Conservation (phyloP, 2,113 vertebrate genomes). For the Cyprinus carpio region DNA sequence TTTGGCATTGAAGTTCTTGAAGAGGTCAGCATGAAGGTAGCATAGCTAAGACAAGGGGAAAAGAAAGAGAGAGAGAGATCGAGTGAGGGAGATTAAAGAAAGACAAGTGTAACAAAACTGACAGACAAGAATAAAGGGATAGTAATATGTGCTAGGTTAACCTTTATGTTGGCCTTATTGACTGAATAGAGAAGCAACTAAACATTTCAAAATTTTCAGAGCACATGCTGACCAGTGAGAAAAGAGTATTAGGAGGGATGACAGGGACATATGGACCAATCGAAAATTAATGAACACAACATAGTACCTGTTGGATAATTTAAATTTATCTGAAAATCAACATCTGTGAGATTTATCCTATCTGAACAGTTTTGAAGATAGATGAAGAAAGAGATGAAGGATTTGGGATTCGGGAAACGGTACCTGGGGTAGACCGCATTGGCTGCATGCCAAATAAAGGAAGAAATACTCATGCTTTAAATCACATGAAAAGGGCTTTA, state of each 20-base stretch:
- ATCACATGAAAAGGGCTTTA: not conserved
- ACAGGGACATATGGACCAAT: not conserved
- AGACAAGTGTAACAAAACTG: not conserved
- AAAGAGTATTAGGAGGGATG: not conserved
- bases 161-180: not conserved
- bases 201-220: not conserved
- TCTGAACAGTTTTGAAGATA: not conserved
- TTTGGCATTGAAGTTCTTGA: conserved; percentile 79
- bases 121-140: not conserved
- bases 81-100: not conserved
- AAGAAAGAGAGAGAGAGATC: not conserved
- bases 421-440: conserved; percentile 55
- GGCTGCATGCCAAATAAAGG: conserved; percentile 59
- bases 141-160: not conserved
- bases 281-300: conserved; percentile 11
- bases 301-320: not conserved
- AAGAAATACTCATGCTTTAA: conserved; percentile 55
- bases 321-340: too few species aligned
- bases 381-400: not conserved
- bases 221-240: conserved; percentile 2
- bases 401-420: conserved; percentile 35
- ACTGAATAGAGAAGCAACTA: not conserved
- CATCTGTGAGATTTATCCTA: not conserved
- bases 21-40: conserved; percentile 85
- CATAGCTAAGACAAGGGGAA: conserved; percentile 75